phyloP scores from a whole-genome alignment of 2,888 invertebrate species.

The Nebria salina region DNA sequence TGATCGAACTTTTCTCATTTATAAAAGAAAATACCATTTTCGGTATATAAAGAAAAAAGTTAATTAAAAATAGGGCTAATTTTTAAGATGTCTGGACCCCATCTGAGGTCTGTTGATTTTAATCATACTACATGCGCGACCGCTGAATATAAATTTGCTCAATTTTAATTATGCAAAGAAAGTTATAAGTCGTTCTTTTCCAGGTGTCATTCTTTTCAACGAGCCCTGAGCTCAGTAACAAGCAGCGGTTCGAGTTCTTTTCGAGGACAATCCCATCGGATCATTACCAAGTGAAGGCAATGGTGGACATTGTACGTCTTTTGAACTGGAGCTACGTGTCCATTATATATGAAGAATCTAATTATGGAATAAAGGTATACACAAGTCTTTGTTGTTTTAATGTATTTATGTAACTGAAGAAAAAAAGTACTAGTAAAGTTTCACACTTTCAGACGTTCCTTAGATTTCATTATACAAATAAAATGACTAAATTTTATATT shows the following conservation, averaged over 20 bases:
- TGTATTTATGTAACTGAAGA: background rate
- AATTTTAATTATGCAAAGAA: slow-evolving; percentile 45
- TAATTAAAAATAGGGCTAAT: slow-evolving; percentile 43
- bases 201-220: slow-evolving; percentile 97
- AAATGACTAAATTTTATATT: background rate
- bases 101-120: no score
- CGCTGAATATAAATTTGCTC: slow-evolving; percentile 33
- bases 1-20: slow-evolving; percentile 34
- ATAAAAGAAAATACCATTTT: slow-evolving; percentile 15
- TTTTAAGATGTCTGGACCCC: slow-evolving; percentile 13
- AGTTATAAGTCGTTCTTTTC: slow-evolving; percentile 50
- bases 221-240: slow-evolving; percentile 92
- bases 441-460: no score
- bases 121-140: background rate
- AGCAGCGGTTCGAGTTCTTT: slow-evolving; percentile 94
- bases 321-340: slow-evolving; percentile 95
- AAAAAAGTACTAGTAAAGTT: no score
- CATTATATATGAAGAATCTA: slow-evolving; percentile 95
- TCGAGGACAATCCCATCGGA: slow-evolving; percentile 94
- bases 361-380: slow-evolving; percentile 91
- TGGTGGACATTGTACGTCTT: slow-evolving; percentile 89
- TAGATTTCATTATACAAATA: no score
- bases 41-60: slow-evolving; percentile 10
- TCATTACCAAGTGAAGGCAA: slow-evolving; percentile 92
- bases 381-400: slow-evolving; percentile 40